Evolutionary conservation across 2,888 invertebrate genomes (phyloP).

Genomic region (Rhingia campestris): DNA sequence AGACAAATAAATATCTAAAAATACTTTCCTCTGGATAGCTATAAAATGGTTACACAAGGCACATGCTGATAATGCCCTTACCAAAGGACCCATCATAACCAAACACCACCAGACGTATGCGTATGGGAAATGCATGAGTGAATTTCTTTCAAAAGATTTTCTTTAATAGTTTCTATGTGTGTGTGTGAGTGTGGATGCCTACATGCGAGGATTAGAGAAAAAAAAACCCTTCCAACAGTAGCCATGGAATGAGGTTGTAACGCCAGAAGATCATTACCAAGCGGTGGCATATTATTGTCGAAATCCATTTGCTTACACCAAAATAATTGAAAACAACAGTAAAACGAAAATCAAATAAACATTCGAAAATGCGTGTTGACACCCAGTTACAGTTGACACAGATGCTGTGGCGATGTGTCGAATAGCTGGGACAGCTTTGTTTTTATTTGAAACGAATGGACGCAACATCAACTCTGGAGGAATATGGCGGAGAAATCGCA

Average conservation of each 20-base stretch:
- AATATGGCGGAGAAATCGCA: too few relatives aligned
- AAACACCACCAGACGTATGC: neutral
- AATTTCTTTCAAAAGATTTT: constrained; percentile 20
- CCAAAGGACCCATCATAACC: constrained; percentile 7
- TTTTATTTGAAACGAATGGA: too few relatives aligned
- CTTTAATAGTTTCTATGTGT: constrained; percentile 14
- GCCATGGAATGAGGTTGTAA: constrained; percentile 22
- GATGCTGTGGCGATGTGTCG: too few relatives aligned
- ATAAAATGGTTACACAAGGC: constrained; percentile 36
- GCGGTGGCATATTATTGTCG: neutral
- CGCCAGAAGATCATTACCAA: constrained; percentile 52
- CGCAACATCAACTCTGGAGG: too few relatives aligned
- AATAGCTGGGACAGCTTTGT: too few relatives aligned
- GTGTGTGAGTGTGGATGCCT: neutral
- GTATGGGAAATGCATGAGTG: constrained; percentile 2
- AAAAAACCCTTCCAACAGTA: constrained; percentile 2
- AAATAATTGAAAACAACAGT: too few relatives aligned
- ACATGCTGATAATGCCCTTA: constrained; percentile 20
- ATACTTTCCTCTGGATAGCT: constrained; percentile 24
- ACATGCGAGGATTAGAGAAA: neutral
- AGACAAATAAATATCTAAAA: constrained; percentile 40
- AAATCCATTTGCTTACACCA: neutral
- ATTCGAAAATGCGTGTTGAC: too few relatives aligned
- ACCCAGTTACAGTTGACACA: too few relatives aligned
- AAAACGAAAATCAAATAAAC: too few relatives aligned